Conservation (phyloP, 2,797 vertebrate genomes). For the Morus bassanus region DNA sequence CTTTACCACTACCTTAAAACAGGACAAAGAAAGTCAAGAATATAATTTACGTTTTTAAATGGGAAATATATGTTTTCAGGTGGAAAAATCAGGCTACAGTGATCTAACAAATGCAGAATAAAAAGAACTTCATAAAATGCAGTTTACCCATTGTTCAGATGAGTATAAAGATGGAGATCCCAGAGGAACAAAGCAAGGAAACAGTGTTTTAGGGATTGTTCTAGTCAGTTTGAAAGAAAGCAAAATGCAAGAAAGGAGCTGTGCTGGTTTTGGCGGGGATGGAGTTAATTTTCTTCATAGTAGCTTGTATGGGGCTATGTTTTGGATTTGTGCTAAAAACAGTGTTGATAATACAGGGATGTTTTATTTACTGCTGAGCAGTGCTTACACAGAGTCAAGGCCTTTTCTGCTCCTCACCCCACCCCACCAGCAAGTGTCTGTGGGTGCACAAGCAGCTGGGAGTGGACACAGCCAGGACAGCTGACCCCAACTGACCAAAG, state of each 20-base stretch:
- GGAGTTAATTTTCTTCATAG: not conserved
- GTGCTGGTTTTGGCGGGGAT: no score
- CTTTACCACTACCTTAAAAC: conserved; percentile 6
- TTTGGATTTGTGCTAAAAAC: not conserved
- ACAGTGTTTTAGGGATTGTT: not conserved
- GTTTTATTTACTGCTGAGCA: not conserved
- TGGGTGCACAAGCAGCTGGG: not conserved
- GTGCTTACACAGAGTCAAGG: not conserved
- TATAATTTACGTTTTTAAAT: not conserved
- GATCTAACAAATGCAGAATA: not conserved
- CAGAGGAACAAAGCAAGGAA: not conserved
- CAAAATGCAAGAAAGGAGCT: not conserved
- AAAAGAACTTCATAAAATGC: not conserved
- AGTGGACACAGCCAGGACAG: not conserved
- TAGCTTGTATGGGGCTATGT: not conserved
- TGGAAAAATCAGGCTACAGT: not conserved
- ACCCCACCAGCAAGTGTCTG: not conserved
- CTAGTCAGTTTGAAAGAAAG: not conserved
- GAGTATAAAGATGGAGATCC: not conserved
- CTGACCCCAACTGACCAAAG: not conserved
- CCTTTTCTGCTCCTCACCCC: not conserved
- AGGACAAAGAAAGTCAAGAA: not conserved
- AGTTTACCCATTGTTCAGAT: not conserved
- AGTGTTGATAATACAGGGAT: not conserved
- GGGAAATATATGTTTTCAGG: not conserved